These are phyloP conservation scores for Sycophila texana DNA, from an alignment of 2,888 invertebrate genomes.

Conservation along the genomic window DNA sequence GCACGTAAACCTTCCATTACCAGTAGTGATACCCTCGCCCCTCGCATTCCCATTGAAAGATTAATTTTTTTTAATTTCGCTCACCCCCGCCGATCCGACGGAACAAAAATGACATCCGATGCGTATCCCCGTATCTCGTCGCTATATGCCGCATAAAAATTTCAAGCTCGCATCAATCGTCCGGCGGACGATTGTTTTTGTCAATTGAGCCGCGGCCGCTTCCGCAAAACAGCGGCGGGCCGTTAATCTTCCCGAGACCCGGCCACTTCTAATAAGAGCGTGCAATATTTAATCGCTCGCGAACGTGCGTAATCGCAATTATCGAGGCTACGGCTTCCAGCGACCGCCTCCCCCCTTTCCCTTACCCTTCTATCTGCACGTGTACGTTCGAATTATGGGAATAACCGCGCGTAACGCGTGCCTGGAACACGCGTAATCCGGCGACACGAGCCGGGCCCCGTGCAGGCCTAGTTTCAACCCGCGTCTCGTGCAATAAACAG, in stretches of 20 bases:
- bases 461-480: background rate
- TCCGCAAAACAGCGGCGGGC: background rate
- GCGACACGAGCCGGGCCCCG: background rate
- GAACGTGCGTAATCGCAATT: constrained; percentile 36
- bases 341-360: no score
- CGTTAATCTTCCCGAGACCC: background rate
- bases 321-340: background rate
- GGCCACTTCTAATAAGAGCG: background rate
- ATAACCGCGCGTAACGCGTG: constrained; percentile 40
- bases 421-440: constrained; percentile 59
- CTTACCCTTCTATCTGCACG: background rate
- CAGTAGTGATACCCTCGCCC: no score
- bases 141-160: background rate
- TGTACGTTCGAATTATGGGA: constrained; percentile 53
- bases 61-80: no score
- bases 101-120: no score
- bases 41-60: no score
- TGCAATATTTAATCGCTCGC: constrained; percentile 19
- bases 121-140: background rate
- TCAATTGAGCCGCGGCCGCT: background rate
- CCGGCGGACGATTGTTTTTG: background rate
- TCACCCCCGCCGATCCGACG: no score
- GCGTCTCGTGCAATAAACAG: constrained; percentile 12
- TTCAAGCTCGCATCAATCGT: background rate
- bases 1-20: no score